Evolutionary conservation across 2,113 vertebrate genomes (phyloP).

Genomic region (Eretmochelys imbricata): DNA sequence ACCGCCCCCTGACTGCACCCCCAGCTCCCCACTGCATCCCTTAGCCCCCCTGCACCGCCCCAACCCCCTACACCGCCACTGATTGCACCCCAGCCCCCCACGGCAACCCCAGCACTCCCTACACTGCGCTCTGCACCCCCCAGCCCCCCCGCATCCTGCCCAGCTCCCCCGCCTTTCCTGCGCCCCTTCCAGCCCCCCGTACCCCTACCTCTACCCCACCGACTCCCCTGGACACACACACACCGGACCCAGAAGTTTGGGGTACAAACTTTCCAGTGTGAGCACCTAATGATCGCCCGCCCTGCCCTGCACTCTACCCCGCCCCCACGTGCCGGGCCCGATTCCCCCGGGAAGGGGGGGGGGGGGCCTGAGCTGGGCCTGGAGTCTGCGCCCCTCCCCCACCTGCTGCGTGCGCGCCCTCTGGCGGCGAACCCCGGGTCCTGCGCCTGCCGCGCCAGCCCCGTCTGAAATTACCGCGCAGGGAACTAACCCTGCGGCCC

Average conservation of each 20-base stretch:
- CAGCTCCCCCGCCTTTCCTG: no score
- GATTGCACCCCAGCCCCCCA: neutral
- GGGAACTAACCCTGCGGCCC: no score
- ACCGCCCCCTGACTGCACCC: neutral
- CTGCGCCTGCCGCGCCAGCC: neutral
- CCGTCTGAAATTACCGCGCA: neutral
- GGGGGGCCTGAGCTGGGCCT: no score
- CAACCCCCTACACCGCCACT: neutral
- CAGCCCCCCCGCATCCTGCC: neutral
- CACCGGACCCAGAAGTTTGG: no score
- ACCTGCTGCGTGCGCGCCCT: neutral
- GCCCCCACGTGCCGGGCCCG: no score
- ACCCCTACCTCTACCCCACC: neutral
- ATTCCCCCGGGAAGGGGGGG: no score
- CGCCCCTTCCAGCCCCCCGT: fast-evolving
- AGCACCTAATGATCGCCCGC: no score
- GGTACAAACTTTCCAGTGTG: no score
- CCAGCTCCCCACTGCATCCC: no score
- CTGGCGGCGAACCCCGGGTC: neutral
- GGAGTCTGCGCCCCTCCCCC: no score
- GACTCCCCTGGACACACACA: no score
- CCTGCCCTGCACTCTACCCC: no score
- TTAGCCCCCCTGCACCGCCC: neutral
- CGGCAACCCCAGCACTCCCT: neutral
- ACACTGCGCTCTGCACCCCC: neutral